These are phyloP conservation scores for Tryphoninae sp. DNA, from an alignment of 2,888 invertebrate species.

Conservation along the genomic window DNA sequence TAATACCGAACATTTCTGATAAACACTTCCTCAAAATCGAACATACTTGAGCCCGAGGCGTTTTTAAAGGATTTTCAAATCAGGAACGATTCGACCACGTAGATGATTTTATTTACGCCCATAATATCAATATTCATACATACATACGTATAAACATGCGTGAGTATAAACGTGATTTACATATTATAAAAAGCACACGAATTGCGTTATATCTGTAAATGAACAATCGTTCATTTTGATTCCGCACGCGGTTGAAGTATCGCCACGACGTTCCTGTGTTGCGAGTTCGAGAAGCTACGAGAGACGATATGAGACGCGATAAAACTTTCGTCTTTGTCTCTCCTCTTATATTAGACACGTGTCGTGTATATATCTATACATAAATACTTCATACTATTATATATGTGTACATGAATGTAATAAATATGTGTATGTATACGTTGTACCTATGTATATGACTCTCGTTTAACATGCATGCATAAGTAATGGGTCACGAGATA, in stretches of 20 bases:
- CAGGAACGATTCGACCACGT: too few relatives aligned
- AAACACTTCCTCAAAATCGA: too few relatives aligned
- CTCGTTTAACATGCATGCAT: conserved; percentile 63
- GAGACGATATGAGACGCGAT: background rate
- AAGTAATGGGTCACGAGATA: conserved; percentile 58
- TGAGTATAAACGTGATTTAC: background rate
- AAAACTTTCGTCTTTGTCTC: conserved; percentile 17
- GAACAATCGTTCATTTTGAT: background rate
- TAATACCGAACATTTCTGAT: too few relatives aligned
- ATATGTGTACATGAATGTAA: too few relatives aligned
- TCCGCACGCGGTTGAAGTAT: background rate
- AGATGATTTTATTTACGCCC: too few relatives aligned
- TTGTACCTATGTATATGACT: conserved; percentile 31
- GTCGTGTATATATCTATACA: conserved; percentile 14
- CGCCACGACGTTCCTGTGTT: background rate
- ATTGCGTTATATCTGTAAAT: background rate
- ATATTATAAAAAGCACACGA: background rate
- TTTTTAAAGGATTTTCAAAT: too few relatives aligned
- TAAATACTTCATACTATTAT: conserved; percentile 1
- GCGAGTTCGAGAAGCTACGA: background rate
- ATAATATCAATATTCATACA: background rate
- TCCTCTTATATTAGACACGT: conserved; percentile 14
- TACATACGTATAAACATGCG: background rate
- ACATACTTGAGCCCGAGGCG: too few relatives aligned
- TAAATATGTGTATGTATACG: too few relatives aligned